Percentiles rank a stretch among this genome's conserved stretches.
These are phyloP conservation scores for Hipposideros armiger DNA, from an alignment of 2,113 vertebrate genomes.

Conservation along the genomic window DNA sequence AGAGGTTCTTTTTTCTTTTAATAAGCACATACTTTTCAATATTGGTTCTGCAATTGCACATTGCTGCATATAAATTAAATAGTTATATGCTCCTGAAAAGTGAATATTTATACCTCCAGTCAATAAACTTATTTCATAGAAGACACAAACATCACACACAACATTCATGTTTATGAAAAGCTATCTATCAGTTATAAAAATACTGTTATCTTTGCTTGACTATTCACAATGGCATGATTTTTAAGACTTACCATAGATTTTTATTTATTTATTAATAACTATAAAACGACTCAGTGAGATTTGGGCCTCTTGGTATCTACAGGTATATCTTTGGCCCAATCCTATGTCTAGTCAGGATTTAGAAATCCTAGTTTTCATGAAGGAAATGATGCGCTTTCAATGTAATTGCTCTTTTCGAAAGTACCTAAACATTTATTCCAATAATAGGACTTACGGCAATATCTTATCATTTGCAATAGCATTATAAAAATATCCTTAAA, in stretches of 20 bases:
- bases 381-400: neutral
- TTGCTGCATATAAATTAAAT: slow-evolving; percentile 30
- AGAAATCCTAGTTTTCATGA: slow-evolving; percentile 10
- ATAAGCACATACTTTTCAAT: slow-evolving; percentile 9
- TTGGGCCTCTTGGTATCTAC: neutral
- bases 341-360: slow-evolving; percentile 68
- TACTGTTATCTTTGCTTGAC: neutral
- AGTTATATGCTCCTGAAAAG: slow-evolving; percentile 32
- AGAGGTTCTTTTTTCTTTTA: neutral
- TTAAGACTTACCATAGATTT: neutral
- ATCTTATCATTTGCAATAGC: neutral
- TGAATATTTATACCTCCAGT: neutral
- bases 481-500: slow-evolving; percentile 5
- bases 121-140: slow-evolving; percentile 48
- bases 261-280: slow-evolving; percentile 35
- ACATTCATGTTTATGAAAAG: neutral
- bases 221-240: neutral
- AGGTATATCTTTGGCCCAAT: slow-evolving; percentile 19
- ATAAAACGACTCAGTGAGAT: slow-evolving; percentile 2
- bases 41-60: slow-evolving; percentile 17
- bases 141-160: slow-evolving; percentile 33
- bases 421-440: neutral
- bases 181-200: slow-evolving; percentile 41
- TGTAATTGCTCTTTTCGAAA: neutral
- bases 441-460: neutral